Evolutionary conservation across 2,888 invertebrate genomes (phyloP), one percentile per base, ranked within the genome.

Genomic region (Eupelmus urozonus): DNA sequence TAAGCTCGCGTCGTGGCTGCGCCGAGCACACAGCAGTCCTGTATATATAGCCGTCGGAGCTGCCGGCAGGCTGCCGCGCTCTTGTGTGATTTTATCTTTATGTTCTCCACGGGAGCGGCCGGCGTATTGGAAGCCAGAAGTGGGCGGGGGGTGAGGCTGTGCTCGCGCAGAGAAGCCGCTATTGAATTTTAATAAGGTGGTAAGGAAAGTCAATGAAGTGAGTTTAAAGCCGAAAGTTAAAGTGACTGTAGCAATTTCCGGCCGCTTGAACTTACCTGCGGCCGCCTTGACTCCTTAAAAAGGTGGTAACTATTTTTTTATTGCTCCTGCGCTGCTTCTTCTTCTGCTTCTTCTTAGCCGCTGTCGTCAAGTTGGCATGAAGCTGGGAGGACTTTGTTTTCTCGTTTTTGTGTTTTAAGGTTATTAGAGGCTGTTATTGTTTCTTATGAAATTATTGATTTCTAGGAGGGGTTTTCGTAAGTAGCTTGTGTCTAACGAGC

Each of bases 181-280:
- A 79, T 79, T 79, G 78, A 79, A 79, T 79, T 79, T 79, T 79
- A 79, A 79, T 79, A 79, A 79, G 78, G 70, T 71, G 66, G 78
- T 29, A 63, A 78, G 78, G 67, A 69, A 74, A 78, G 78, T 78
- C 78, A 78, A 78, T 78, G 78, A 78, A 78, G 78, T 74, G 78
- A 74, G 63, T 63, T 73, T 73, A 69, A 73, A 78, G 78, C 78
- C 73, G 63, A 78, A 78, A 78, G 73, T 78, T 74, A 69, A 69
- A 78, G 62, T 63, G 78, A 78, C 69, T 78, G 73, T 72, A 42
- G 78, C 74, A 60, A 78, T 78, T 74, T 70, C 73, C 73, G 63
- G 57, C 29, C 63, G 63, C 77, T 77, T 66, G 66, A 51, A 55
- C 73, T 65, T 60, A 67, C 75, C 60, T 59, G 49, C 16, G 27